These are phyloP conservation scores for Ceratina australensis DNA, from an alignment of 1,140 invertebrate species.

Conservation along the genomic window DNA sequence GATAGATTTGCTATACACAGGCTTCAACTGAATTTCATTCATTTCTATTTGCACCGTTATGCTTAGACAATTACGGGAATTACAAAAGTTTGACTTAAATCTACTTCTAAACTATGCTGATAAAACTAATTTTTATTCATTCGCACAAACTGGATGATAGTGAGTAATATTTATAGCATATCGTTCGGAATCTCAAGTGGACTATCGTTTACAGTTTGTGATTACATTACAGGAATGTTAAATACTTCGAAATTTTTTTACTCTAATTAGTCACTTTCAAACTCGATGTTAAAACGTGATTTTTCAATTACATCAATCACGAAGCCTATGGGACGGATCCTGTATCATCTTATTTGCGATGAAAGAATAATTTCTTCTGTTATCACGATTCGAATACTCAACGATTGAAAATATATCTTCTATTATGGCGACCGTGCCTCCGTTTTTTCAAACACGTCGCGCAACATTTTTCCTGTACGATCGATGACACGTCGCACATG, in stretches of 20 bases:
- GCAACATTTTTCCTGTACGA: slow-evolving; percentile 71
- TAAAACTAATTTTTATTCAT: too few species aligned
- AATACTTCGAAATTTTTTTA: neutral
- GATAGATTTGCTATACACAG: too few species aligned
- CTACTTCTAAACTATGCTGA: too few species aligned
- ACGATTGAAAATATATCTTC: slow-evolving; percentile 54
- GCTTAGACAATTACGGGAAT: too few species aligned
- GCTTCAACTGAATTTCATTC: too few species aligned
- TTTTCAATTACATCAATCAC: neutral
- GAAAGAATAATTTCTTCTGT: too few species aligned
- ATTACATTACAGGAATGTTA: slow-evolving; percentile 5
- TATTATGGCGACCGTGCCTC: slow-evolving; percentile 69
- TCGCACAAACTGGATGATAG: too few species aligned
- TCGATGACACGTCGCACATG: slow-evolving; percentile 69
- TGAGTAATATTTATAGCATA: neutral
- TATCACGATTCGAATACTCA: slow-evolving; percentile 25
- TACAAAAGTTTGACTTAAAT: too few species aligned
- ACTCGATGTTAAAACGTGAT: neutral
- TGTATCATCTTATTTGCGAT: neutral
- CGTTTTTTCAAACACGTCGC: slow-evolving; percentile 69
- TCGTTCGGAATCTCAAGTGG: neutral
- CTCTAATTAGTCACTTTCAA: neutral
- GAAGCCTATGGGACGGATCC: slow-evolving; percentile 20
- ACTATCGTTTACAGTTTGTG: neutral
- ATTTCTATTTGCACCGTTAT: too few species aligned